phyloP scores from a whole-genome alignment of 2,888 invertebrate genomes.

The Eremobia ochroleuca region DNA sequence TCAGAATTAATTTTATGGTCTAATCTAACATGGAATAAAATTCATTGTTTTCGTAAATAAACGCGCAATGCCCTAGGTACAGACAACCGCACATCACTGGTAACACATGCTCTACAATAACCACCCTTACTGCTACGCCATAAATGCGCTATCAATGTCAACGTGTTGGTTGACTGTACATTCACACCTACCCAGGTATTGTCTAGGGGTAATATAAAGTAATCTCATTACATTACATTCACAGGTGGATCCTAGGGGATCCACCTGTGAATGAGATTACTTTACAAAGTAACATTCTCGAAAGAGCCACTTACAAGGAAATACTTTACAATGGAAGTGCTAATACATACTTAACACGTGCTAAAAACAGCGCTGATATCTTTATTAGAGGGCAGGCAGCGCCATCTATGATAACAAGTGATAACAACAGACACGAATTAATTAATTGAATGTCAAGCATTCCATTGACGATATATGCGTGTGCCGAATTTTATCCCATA shows the following conservation, averaged over 20 bases:
- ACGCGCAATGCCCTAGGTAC: background rate
- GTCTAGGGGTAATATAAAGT: no score
- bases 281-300: conserved; percentile 49
- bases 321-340: conserved; percentile 42
- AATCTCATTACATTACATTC: no score
- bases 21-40: background rate
- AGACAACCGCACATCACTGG: background rate
- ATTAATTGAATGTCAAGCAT: conserved; percentile 4
- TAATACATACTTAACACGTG: conserved; percentile 7
- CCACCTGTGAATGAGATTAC: conserved; percentile 13
- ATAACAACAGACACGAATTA: conserved; percentile 10
- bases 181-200: background rate
- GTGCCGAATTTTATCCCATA: background rate
- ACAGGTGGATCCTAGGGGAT: no score
- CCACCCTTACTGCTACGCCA: background rate
- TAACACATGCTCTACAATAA: background rate
- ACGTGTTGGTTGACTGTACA: background rate
- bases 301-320: conserved; percentile 36
- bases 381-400: conserved; percentile 12
- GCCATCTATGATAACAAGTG: conserved; percentile 50
- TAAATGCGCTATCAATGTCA: background rate
- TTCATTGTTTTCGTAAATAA: background rate
- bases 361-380: conserved; percentile 35
- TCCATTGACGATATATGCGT: background rate
- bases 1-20: background rate